These are phyloP conservation scores for Typhlichthys eigenmanni DNA, from an alignment of 2,797 vertebrate species.

Conservation along the genomic window DNA sequence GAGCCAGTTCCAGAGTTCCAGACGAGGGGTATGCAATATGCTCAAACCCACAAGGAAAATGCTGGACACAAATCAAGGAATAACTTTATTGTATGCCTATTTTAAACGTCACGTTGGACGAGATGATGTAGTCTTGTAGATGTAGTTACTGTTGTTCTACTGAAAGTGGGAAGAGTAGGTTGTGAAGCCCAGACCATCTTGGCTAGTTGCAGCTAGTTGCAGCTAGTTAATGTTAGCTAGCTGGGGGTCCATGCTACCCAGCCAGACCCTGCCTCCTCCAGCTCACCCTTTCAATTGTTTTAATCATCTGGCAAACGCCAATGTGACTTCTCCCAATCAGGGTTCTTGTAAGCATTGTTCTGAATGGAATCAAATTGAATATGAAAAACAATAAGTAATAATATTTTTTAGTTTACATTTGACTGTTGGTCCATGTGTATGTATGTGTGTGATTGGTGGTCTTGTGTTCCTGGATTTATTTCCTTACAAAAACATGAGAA, in stretches of 20 bases:
- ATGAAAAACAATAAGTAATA: slow-evolving; percentile 78
- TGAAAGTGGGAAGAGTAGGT: too few relatives aligned
- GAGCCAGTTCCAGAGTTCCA: too few relatives aligned
- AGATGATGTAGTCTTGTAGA: slow-evolving; percentile 4
- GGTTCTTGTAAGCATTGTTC: slow-evolving; percentile 72
- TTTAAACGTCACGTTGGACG: slow-evolving; percentile 39
- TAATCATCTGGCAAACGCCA: slow-evolving; percentile 71
- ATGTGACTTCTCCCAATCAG: slow-evolving; percentile 79
- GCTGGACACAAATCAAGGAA: too few relatives aligned
- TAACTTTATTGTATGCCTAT: slow-evolving; percentile 28
- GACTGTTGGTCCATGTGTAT: slow-evolving; percentile 75
- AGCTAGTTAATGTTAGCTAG: too few relatives aligned
- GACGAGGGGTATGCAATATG: too few relatives aligned
- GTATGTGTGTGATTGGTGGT: slow-evolving; percentile 75
- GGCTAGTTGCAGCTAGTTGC: too few relatives aligned
- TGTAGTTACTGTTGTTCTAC: neutral
- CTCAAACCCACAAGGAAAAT: too few relatives aligned
- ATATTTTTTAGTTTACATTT: slow-evolving; percentile 75
- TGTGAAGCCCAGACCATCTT: too few relatives aligned
- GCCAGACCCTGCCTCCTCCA: slow-evolving; percentile 64
- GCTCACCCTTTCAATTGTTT: slow-evolving; percentile 75
- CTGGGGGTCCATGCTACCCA: slow-evolving; percentile 33
- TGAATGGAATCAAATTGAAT: slow-evolving; percentile 69
- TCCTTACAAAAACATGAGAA: slow-evolving; percentile 67
- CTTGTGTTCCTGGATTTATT: slow-evolving; percentile 69